phyloP scores from a whole-genome alignment of 2,888 invertebrate genomes.

The Iselma pallidipennis region DNA sequence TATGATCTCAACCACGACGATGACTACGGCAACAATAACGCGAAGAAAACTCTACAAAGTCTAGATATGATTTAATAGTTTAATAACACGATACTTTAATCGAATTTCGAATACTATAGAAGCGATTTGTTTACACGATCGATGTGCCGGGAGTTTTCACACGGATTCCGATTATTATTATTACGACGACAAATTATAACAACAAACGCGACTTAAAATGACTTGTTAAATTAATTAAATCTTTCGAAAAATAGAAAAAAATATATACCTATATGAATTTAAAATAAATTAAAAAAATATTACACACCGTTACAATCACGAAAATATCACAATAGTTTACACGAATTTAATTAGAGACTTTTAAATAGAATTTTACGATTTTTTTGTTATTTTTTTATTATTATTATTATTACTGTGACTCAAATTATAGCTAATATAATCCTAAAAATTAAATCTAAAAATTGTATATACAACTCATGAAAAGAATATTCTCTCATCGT shows the following conservation, averaged over 20 bases:
- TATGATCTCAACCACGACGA: conserved; percentile 16
- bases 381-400: conserved; percentile 11
- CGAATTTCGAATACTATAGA: background rate
- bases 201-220: background rate
- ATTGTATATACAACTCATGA: conserved; percentile 11
- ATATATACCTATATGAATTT: too few relatives aligned
- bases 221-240: background rate
- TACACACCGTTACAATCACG: conserved; percentile 16
- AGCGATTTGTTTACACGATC: background rate
- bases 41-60: background rate
- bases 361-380: conserved; percentile 13
- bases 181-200: background rate
- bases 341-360: conserved; percentile 7
- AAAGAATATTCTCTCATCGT: conserved; percentile 21
- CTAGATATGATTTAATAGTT: conserved; percentile 8
- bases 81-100: conserved; percentile 7
- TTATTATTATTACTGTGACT: conserved; percentile 6
- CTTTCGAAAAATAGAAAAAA: background rate
- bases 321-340: conserved; percentile 24
- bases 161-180: background rate
- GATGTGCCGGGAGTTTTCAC: background rate
- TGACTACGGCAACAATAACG: background rate
- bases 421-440: background rate
- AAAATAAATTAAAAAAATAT: background rate
- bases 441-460: background rate